Base-by-base conservation (phyloP, 1,140 invertebrate genomes). In the Wasmannia auropunctata region DNA sequence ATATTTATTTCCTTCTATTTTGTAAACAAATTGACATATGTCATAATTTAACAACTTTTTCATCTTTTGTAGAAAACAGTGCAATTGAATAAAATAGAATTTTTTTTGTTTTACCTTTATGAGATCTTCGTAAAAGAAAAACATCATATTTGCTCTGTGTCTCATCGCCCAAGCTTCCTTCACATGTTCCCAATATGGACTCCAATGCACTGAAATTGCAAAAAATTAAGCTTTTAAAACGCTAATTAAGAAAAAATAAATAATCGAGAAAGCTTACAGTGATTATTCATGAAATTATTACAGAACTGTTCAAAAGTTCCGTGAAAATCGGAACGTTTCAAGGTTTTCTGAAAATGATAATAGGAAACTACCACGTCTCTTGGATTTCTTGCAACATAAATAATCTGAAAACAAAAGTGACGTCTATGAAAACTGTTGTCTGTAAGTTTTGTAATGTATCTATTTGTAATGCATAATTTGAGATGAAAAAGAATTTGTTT, bases 281-380 rank as follows among this genome's bases (percentile, higher is more conserved):
- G 92, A 97, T 79, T 3, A 4, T 49, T 51, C n/a, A 79, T 79
- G 16, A 86, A 97, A 54, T 96, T 92, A 81, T 96, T 93, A 80
- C 96, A 96, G 84, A 97, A 97, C 28, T 97, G 95, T 2, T 96
- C 94, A 77, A 97, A 96, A 80, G 95, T 95, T 31, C 97, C 97
- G 54, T 93, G 92, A 90, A 96, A 96, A 7, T 96, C 95, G 58
- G 46, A 25, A 16, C 11, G 11, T 43, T n/a, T 31, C 0, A 19
- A n/a, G n/a, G 28, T 1, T 0, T 62, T 40, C 94, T 95, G 91
- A 95, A 96, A 97, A 93, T 98, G 96, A 91, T 96, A 98, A 91
- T 97, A 98, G 0, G 97, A 98, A 2, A 98, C 96, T 40, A 96
- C 96, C 0, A 96, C 96, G 91, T 98, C 98, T 93, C 97, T 98